Evolutionary conservation across 2,113 vertebrate genomes (phyloP).

Genomic region (Junco hyemalis): DNA sequence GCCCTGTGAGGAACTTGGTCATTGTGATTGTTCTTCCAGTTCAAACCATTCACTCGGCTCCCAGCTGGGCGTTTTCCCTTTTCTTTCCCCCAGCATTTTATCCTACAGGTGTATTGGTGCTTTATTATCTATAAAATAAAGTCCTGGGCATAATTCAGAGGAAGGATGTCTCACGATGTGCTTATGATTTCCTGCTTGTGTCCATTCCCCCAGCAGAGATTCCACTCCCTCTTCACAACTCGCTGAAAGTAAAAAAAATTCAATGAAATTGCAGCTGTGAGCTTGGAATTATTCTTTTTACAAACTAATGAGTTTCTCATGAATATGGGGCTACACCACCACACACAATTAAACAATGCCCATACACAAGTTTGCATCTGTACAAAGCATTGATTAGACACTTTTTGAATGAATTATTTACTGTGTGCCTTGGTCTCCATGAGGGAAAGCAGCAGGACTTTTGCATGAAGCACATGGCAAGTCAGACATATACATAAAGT

Average conservation of each 20-base stretch:
- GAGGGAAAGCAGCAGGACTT: constrained; percentile 2
- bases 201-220: neutral
- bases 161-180: neutral
- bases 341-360: neutral
- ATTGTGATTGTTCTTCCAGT: neutral
- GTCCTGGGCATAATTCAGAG: fast-evolving
- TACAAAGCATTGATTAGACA: constrained; percentile 1
- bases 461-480: neutral
- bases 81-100: neutral
- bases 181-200: neutral
- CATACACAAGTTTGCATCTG: constrained; percentile 14
- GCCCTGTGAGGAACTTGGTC: fast-evolving
- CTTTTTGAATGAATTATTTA: constrained; percentile 19
- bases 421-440: neutral
- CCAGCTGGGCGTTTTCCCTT: neutral
- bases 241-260: neutral
- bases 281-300: constrained; percentile 18
- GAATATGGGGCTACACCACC: neutral
- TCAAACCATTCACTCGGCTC: neutral
- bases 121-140: neutral
- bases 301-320: neutral
- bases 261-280: neutral
- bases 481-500: neutral
- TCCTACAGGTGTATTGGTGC: neutral
- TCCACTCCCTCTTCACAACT: neutral